Percentiles rank a stretch among this genome's conserved stretches.
Evolutionary conservation across 2,797 vertebrate genomes (phyloP).

Genomic region (Adrianichthys oophorus): DNA sequence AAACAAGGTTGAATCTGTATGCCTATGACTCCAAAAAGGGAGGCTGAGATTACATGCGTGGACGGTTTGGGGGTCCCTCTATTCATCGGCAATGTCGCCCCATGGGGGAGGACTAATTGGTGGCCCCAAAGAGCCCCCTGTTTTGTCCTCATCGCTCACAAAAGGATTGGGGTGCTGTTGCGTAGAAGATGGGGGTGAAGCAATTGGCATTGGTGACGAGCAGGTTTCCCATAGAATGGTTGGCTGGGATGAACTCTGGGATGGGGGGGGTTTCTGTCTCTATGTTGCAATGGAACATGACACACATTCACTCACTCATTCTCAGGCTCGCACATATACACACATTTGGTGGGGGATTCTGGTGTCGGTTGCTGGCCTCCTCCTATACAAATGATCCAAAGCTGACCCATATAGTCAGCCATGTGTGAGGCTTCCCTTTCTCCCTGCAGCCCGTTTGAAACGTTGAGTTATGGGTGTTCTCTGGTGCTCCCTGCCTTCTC

Average conservation of each 20-base stretch:
- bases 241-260: constrained; percentile 56
- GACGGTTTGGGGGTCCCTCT: constrained; percentile 72
- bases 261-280: constrained; percentile 51
- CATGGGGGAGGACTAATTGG: constrained; percentile 84
- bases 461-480: constrained; percentile 78
- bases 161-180: constrained; percentile 70
- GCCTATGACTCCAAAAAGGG: constrained; percentile 58
- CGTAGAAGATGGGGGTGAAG: constrained; percentile 50
- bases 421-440: constrained; percentile 79
- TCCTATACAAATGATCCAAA: constrained; percentile 76
- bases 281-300: constrained; percentile 60
- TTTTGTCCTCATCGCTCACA: constrained; percentile 74
- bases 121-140: constrained; percentile 73
- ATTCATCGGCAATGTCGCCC: constrained; percentile 78
- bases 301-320: constrained; percentile 54
- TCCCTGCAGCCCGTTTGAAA: constrained; percentile 67
- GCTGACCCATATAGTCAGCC: constrained; percentile 80
- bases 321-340: constrained; percentile 32
- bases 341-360: constrained; percentile 64
- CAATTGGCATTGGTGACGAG: constrained; percentile 38
- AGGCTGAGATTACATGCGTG: constrained; percentile 73
- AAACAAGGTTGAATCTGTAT: constrained; percentile 66
- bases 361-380: constrained; percentile 77
- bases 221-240: constrained; percentile 71
- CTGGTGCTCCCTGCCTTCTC: constrained; percentile 69